Conservation (phyloP, 2,797 vertebrate genomes). For the Salarias fasciatus region DNA sequence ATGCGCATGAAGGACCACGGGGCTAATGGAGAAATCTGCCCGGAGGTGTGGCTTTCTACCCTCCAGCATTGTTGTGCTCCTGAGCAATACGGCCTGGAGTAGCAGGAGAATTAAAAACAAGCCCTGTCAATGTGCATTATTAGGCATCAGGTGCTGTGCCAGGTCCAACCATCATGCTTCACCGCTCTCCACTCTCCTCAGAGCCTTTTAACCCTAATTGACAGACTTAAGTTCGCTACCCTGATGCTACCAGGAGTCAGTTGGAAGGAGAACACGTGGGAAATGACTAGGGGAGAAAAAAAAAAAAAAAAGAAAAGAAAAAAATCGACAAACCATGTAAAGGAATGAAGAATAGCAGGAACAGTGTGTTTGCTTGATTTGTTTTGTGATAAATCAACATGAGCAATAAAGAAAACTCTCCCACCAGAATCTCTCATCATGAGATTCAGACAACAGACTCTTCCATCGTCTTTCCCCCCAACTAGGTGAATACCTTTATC, state of each 20-base stretch:
- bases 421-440: slow-evolving; percentile 29
- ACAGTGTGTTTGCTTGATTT: not conserved
- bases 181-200: slow-evolving; percentile 62
- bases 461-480: slow-evolving; percentile 40
- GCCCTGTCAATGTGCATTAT: slow-evolving; percentile 77
- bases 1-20: slow-evolving; percentile 10
- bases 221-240: slow-evolving; percentile 70
- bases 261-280: slow-evolving; percentile 2
- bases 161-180: slow-evolving; percentile 62
- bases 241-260: slow-evolving; percentile 52
- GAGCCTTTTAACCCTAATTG: slow-evolving; percentile 80
- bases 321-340: slow-evolving; percentile 12
- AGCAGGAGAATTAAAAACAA: slow-evolving; percentile 73
- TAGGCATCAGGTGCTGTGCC: slow-evolving; percentile 72
- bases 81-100: slow-evolving; percentile 53
- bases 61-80: slow-evolving; percentile 56
- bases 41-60: slow-evolving; percentile 59
- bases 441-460: slow-evolving; percentile 43
- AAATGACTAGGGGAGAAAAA: slow-evolving; percentile 4
- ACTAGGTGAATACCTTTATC: slow-evolving; percentile 63
- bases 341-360: not conserved
- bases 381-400: slow-evolving; percentile 1
- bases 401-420: not conserved
- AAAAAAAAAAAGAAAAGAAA: slow-evolving; percentile 13
- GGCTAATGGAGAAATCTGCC: slow-evolving; percentile 62